Evolutionary conservation across 2,888 invertebrate genomes (phyloP).

Genomic region (Julus scanicus): DNA sequence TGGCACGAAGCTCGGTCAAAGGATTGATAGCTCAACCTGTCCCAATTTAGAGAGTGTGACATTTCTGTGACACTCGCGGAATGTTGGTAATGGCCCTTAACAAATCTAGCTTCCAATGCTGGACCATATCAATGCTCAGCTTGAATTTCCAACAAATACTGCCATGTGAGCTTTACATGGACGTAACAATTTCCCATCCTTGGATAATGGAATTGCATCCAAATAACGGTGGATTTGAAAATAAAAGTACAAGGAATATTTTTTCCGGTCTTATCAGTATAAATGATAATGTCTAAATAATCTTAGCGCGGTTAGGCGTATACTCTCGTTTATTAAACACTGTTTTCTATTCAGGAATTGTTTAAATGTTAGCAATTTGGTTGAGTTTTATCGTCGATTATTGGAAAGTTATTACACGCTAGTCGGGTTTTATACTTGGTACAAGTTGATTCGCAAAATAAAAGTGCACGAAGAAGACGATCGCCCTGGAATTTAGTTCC

Average conservation of each 20-base stretch:
- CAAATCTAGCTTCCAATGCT: no score
- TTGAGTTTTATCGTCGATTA: constrained; percentile 33
- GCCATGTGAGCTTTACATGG: neutral
- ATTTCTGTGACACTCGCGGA: no score
- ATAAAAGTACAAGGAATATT: neutral
- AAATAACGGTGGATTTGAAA: neutral
- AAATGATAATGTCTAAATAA: neutral
- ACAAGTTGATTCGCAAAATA: constrained; percentile 12
- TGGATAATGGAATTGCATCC: neutral
- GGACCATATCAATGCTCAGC: no score
- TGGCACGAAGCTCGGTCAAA: no score
- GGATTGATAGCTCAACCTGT: no score
- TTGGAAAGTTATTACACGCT: constrained; percentile 33
- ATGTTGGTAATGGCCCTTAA: no score
- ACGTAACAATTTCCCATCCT: neutral
- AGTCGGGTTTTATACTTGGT: constrained; percentile 1
- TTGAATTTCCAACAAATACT: neutral
- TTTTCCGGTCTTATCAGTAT: neutral
- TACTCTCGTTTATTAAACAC: constrained; percentile 28
- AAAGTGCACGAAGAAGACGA: constrained; percentile 2
- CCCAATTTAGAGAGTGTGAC: no score
- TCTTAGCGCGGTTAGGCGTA: neutral
- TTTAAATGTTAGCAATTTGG: constrained; percentile 26
- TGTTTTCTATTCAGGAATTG: constrained; percentile 28
- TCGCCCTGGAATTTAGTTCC: constrained; percentile 28